Evolutionary conservation across 2,113 vertebrate species (phyloP), one percentile per base, ranked within the genome.

Genomic region (Conger conger): DNA sequence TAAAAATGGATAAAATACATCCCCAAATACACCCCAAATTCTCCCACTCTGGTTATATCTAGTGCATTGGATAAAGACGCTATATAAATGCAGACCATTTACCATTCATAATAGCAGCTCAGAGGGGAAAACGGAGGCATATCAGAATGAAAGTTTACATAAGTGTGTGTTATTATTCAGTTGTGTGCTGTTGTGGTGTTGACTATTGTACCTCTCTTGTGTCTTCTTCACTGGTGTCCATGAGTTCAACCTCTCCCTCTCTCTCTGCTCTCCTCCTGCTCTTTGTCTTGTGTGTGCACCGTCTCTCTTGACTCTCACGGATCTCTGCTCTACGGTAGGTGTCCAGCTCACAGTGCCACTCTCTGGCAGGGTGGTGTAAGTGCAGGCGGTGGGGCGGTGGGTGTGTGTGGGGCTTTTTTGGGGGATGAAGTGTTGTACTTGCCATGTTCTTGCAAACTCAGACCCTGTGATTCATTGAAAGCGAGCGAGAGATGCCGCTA

Each of bases 161-260:
- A 42, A 85, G 16, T 82, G 90, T 82, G 90, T 93, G 92, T 94
- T 93, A 93, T 95, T 95, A 92, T 87, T 94, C 92, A 88, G 87
- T 88, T 86, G 84, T 45, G 87, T 90, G 86, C 86, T 88, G 78
- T 86, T 88, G 86, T 91, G 88, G 80, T 88, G 88, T 90, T 89
- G 91, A 91, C 90, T 86, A n/a, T n/a, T n/a, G n/a, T n/a, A 88
- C 88, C 88, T 91, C 86, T 93, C 84, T 93, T 89, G 91, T 88
- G 89, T 93, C 93, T 91, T 92, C 91, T 89, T 93, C 86, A 85
- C 84, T 87, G 85, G 94, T 95, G 91, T 94, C 85, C 82, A 93
- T 94, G 92, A 93, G 92, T 95, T 96, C 92, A 95, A 93, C 91
- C 90, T 95, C 90, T 94, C 87, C 93, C 93, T 95, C 89, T 93